Evolutionary conservation across 2,888 invertebrate species (phyloP).

Genomic region (Abscondita cerata): DNA sequence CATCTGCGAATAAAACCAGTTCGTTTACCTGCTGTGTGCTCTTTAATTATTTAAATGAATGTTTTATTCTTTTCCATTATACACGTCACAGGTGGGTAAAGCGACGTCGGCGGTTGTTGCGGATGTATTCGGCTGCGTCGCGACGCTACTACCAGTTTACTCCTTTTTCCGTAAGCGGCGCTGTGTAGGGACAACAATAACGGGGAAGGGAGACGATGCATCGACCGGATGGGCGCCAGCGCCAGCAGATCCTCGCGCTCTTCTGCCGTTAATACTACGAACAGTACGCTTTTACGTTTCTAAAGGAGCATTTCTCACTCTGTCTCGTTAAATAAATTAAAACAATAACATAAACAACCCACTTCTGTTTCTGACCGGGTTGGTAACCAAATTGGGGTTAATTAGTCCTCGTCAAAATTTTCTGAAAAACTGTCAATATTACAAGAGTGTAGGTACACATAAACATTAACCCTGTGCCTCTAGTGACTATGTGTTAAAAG

Average conservation of each 20-base stretch:
- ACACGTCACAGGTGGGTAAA: conserved; percentile 47
- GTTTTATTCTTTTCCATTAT: conserved; percentile 55
- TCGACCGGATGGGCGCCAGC: conserved; percentile 48
- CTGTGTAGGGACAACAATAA: no score
- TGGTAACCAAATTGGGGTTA: not conserved
- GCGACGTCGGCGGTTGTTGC: conserved; percentile 24
- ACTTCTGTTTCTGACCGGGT: not conserved
- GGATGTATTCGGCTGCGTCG: conserved; percentile 29
- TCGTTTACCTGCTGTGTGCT: conserved; percentile 56
- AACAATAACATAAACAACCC: conserved; percentile 31
- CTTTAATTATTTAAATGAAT: conserved; percentile 58
- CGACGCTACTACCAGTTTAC: conserved; percentile 36
- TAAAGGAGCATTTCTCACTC: conserved; percentile 33
- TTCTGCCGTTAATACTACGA: conserved; percentile 34
- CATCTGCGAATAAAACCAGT: conserved; percentile 54
- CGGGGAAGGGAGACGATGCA: conserved; percentile 49
- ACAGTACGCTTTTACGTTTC: conserved; percentile 51
- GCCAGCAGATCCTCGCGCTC: conserved; percentile 31
- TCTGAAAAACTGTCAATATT: conserved; percentile 7
- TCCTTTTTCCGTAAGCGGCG: conserved; percentile 49
- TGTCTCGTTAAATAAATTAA: conserved; percentile 26
- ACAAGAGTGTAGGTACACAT: conserved; percentile 24
- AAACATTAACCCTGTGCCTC: conserved; percentile 16
- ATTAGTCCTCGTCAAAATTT: conserved; percentile 24
- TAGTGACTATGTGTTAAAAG: conserved; percentile 38